phyloP scores from a whole-genome alignment of 2,113 vertebrate species.

The Sturnira hondurensis region DNA sequence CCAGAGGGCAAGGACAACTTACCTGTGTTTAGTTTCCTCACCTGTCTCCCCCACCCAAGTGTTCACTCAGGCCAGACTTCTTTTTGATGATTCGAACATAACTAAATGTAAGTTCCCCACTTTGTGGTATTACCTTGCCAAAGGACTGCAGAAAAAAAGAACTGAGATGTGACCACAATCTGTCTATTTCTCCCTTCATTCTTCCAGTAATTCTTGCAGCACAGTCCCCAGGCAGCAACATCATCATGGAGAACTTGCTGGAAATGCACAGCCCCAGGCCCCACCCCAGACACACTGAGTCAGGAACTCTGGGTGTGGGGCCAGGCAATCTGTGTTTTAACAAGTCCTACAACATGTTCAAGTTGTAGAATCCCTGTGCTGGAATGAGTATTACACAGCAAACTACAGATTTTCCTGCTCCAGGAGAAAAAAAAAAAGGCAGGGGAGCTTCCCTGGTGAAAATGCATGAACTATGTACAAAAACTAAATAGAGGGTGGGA shows the following conservation, averaged over 20 bases:
- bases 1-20: not conserved
- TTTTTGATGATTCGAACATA: not conserved
- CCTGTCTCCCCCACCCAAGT: not conserved
- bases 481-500: not conserved
- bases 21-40: not conserved
- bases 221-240: not conserved
- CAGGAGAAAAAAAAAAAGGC: not conserved
- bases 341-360: not conserved
- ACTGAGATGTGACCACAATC: not conserved
- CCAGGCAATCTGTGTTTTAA: not conserved
- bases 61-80: not conserved
- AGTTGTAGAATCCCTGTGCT: not conserved
- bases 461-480: not conserved
- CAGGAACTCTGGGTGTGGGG: not conserved
- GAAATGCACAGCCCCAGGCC: not conserved
- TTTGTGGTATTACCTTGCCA: not conserved
- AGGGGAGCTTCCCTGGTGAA: not conserved
- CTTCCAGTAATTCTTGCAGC: not conserved
- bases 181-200: not conserved
- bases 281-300: not conserved
- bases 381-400: not conserved
- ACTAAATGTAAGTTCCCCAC: not conserved
- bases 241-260: not conserved
- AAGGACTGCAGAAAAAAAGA: not conserved
- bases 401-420: not conserved